Conservation (phyloP, 2,797 vertebrate genomes). For the Melanotaenia pygmaea region DNA sequence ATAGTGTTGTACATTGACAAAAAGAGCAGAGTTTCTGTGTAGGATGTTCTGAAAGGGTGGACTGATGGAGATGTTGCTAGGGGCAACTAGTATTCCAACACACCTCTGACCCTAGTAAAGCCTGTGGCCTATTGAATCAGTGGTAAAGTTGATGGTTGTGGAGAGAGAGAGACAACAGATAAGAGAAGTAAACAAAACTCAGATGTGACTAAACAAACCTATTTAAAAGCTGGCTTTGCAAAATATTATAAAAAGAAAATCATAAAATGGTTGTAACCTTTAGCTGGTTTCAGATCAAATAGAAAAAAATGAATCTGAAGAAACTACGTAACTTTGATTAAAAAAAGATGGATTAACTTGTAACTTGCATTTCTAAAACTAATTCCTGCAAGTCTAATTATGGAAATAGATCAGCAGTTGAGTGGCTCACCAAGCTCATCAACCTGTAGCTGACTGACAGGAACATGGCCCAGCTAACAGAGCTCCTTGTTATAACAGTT, state of each 20-base stretch:
- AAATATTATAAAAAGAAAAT: too few species aligned
- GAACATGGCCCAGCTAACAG: not conserved
- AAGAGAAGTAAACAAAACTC: conserved; percentile 5
- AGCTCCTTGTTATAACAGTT: not conserved
- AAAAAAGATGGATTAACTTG: not conserved
- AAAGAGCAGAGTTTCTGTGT: conserved; percentile 28
- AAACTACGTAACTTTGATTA: too few species aligned
- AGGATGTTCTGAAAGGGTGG: conserved; percentile 64
- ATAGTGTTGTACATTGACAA: conserved; percentile 45
- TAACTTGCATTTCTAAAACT: not conserved
- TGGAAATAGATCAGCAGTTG: not conserved
- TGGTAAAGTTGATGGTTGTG: conserved; percentile 74
- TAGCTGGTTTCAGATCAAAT: too few species aligned
- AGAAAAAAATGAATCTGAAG: too few species aligned
- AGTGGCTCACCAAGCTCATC: too few species aligned
- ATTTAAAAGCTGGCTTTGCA: too few species aligned
- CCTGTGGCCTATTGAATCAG: conserved; percentile 71
- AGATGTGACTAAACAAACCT: not conserved
- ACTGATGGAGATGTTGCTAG: conserved; percentile 69
- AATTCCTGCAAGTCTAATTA: not conserved
- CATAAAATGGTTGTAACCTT: too few species aligned
- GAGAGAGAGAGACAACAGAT: conserved; percentile 67
- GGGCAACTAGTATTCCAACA: conserved; percentile 77
- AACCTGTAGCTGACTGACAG: not conserved
- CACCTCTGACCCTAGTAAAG: conserved; percentile 69